Base-by-base conservation (phyloP, 2,888 invertebrate genomes). In the Chouioia cunea region DNA sequence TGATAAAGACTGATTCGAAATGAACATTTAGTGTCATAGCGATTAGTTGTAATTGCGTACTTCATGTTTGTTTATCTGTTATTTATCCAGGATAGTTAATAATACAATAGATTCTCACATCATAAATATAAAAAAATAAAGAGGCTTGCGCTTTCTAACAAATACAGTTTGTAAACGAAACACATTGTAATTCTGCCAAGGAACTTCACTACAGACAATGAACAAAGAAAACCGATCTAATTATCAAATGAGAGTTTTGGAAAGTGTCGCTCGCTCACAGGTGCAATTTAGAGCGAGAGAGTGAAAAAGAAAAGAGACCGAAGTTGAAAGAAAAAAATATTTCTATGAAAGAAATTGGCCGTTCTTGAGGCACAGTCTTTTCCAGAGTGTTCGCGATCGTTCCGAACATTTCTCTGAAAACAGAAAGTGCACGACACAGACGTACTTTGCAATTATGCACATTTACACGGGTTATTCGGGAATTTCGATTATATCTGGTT, bases 291-390 rank as follows among this genome's bases (percentile, higher is more conserved):
- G 36, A 36, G 36, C 36, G 36, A 36, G 36, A 10, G 36, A 36
- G 36, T 36, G 36, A 12, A 36, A 36, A 36, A 36, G 1, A 36
- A 36, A 36, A 36, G 36, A 36, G 15, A 18, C 43, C 1, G 36
- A 16, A 43, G n/a, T 47, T 14, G 64, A 47, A 23, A 56, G 65
- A 18, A 22, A 15, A 47, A 27, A 47, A 47, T 56, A 56, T 65
- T 65, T 56, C 56, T 48, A 65, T 48, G 20, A 56, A 65, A 48
- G 65, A 65, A 65, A 65, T 65, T 43, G 65, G 16, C 48, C 15
- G 16, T 46, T 36, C 57, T 57, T 57, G 46, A n/a, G 16, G 54
- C 27, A 48, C 10, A 10, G 10, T 2, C 27, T 27, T 12, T 36
- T 10, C 10, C 54, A 43, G 44, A 48, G 46, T 18, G 44, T 60